phyloP scores from a whole-genome alignment of 2,888 invertebrate species.

The Labia minor region DNA sequence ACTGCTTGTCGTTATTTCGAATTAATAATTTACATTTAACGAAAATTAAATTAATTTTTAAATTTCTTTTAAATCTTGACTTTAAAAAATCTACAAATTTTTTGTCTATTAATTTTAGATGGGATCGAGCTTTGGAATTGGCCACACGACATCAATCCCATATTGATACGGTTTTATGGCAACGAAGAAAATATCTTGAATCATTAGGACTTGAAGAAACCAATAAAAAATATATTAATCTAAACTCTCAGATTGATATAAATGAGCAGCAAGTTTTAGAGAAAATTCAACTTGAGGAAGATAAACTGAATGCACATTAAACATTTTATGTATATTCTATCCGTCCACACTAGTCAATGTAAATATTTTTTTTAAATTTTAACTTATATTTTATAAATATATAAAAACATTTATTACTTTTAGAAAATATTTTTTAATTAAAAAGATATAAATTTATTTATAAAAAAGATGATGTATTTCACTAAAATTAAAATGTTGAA shows the following conservation, averaged over 20 bases:
- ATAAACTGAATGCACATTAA: not conserved
- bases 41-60: no score
- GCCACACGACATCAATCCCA: conserved; percentile 61
- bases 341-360: not conserved
- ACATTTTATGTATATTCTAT: not conserved
- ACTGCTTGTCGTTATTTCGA: no score
- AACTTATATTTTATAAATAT: not conserved
- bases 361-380: not conserved
- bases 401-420: not conserved
- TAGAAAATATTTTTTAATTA: no score
- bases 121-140: conserved; percentile 54
- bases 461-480: no score
- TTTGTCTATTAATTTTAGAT: conserved; percentile 14
- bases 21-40: no score
- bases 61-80: no score
- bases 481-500: not conserved
- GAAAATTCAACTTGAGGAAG: not conserved
- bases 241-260: conserved; percentile 35
- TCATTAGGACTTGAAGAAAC: conserved; percentile 46
- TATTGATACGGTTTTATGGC: conserved; percentile 59
- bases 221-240: conserved; percentile 43
- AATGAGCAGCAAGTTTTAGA: not conserved
- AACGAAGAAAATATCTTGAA: conserved; percentile 52
- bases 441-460: no score
- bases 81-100: no score